Evolutionary conservation across 2,113 vertebrate genomes (phyloP), one percentile per base, ranked within the genome.

Genomic region (Prunella himalayana): DNA sequence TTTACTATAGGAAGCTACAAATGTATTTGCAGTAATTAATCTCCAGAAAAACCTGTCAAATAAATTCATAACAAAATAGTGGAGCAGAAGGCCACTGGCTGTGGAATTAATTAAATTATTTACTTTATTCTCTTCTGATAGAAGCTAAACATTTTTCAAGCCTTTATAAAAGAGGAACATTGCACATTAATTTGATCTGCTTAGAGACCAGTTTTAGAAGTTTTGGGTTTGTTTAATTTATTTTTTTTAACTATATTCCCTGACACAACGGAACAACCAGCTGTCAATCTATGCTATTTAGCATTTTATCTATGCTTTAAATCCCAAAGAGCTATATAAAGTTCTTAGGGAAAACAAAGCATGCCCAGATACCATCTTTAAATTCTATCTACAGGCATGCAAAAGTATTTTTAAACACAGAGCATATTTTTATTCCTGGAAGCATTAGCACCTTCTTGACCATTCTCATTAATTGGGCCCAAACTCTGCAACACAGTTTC

Each of bases 381-480:
- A 80, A 78, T 80, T 91, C 71, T 23, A 56, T 35, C 56, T 72
- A 76, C 68, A n/a, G 18, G 11, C 72, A 33, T 42, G 22, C 66
- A 77, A 45, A 94, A 90, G 54, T 69, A 83, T 90, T 96, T 93
- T 72, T 68, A 90, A 86, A 80, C 64, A n/a, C 1, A 28, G 81
- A 65, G 60, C 68, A 28, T 25, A 47, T 57, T 75, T 94, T 85
- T 73, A 96, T 88, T 86, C 84, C 63, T 2, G 0, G 35, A 88
- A 91, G 69, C 30, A 4, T 7, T 63, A 39, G 50, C 57, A 69
- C 47, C 71, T 86, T 94, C 70, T 59, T 96, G 92, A 97, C 76
- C 69, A 1, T 79, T 82, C 47, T 92, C 81, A 89, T 75, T 96
- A 96, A 97, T 59, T 94, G 79, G 37, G 50, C 37, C 86, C 83